A percentile compares a stretch with the other conserved stretches of the same genome.
phyloP scores from a whole-genome alignment of 2,888 invertebrate genomes.

The Pristionchus maxplancki region DNA sequence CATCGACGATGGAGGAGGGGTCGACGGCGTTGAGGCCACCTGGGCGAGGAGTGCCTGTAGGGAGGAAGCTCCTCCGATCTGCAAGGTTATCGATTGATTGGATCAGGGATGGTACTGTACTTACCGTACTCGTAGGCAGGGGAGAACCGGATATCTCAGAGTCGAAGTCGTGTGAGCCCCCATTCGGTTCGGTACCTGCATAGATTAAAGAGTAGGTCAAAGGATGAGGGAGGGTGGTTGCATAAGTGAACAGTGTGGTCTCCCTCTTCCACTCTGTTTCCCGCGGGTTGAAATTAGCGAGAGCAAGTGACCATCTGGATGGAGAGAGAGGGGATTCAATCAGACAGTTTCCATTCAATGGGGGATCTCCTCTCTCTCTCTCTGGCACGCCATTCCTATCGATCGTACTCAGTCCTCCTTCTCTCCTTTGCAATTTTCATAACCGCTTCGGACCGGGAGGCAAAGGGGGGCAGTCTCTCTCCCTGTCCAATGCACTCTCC shows the following conservation, averaged over 20 bases:
- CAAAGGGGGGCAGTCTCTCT: not conserved
- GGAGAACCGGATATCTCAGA: slow-evolving; percentile 22
- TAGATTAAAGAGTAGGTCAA: no score
- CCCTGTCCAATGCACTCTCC: not conserved
- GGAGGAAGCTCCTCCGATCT: slow-evolving; percentile 65
- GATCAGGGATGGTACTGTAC: not conserved
- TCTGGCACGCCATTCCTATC: not conserved
- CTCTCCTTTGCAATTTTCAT: slow-evolving; percentile 42
- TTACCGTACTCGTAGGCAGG: slow-evolving; percentile 52
- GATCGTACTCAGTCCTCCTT: slow-evolving; percentile 21
- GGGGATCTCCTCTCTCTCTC: not conserved
- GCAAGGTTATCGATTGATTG: slow-evolving; percentile 27
- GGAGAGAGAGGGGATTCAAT: not conserved
- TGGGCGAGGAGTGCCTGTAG: slow-evolving; percentile 60
- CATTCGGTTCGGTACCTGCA: slow-evolving; percentile 12
- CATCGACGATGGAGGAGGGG: slow-evolving; percentile 21
- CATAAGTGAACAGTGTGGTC: not conserved
- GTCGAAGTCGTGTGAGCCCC: slow-evolving; percentile 34
- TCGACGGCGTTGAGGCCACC: slow-evolving; percentile 43
- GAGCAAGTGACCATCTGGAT: slow-evolving; percentile 7
- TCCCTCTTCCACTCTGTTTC: slow-evolving; percentile 21
- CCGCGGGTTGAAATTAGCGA: not conserved
- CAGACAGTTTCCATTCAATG: not conserved
- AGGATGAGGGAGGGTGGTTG: no score
- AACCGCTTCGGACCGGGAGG: slow-evolving; percentile 17